These are phyloP conservation scores for Gila robusta DNA, from an alignment of 2,797 vertebrate genomes.

Conservation along the genomic window DNA sequence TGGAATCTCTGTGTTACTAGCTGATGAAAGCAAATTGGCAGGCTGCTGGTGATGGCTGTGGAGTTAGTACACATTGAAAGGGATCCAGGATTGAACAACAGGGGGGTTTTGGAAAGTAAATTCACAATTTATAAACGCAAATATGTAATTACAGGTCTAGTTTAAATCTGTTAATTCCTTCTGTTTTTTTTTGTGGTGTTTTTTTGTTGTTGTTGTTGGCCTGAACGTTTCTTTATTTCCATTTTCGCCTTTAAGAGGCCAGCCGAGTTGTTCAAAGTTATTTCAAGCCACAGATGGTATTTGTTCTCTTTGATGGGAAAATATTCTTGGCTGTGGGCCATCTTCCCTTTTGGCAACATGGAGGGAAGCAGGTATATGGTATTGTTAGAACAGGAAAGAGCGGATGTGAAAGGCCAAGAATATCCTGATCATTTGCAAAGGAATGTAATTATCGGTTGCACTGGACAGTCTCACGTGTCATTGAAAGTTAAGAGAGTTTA, in stretches of 20 bases:
- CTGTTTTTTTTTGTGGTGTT: background rate
- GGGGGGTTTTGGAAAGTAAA: constrained; percentile 20
- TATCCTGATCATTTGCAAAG: constrained; percentile 23
- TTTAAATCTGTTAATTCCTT: constrained; percentile 41
- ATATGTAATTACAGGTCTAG: constrained; percentile 6
- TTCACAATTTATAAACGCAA: constrained; percentile 20
- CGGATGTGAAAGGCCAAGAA: constrained; percentile 25
- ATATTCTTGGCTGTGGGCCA: constrained; percentile 58
- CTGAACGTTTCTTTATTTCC: constrained; percentile 35
- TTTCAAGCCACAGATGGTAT: constrained; percentile 61
- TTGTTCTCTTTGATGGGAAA: constrained; percentile 63
- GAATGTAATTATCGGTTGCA: constrained; percentile 34
- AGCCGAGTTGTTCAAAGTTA: constrained; percentile 31
- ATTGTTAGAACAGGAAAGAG: constrained; percentile 20
- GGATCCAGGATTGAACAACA: constrained; percentile 30
- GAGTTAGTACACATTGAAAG: constrained; percentile 32
- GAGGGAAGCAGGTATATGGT: constrained; percentile 48
- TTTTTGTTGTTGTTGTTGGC: background rate
- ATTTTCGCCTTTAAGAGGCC: constrained; percentile 31
- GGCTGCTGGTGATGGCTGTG: constrained; percentile 15
- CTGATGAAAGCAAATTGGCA: constrained; percentile 44
- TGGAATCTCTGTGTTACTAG: constrained; percentile 28
- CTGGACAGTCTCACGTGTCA: constrained; percentile 20
- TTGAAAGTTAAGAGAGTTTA: background rate
- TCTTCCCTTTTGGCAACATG: constrained; percentile 50